Evolutionary conservation across 2,797 vertebrate species (phyloP).

Genomic region (Cryptoblepharus egeriae): DNA sequence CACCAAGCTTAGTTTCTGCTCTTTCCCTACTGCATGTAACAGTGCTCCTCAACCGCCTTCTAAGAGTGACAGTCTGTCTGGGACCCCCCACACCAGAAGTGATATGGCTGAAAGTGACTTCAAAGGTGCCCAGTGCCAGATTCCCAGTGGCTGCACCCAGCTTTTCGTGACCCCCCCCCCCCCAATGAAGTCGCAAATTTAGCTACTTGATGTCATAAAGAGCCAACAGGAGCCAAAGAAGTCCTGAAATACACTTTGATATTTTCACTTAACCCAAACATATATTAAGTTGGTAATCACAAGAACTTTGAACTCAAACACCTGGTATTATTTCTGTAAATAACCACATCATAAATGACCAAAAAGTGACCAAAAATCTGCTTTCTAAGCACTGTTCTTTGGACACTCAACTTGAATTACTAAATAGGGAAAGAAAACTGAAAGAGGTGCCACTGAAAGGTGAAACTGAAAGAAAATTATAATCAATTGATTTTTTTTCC

Average conservation of each 20-base stretch:
- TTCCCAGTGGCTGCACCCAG: too few relatives aligned
- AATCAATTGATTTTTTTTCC: constrained; percentile 53
- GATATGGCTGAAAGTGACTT: too few relatives aligned
- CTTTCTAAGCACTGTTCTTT: constrained; percentile 30
- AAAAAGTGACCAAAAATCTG: constrained; percentile 6
- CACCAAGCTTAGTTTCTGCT: not conserved
- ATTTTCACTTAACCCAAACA: not conserved
- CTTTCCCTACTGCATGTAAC: not conserved
- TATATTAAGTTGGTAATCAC: not conserved
- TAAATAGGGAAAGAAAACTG: constrained; percentile 39
- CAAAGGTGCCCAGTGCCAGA: too few relatives aligned
- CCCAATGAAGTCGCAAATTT: too few relatives aligned
- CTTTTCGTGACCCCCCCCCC: too few relatives aligned
- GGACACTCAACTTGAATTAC: not conserved
- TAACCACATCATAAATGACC: too few relatives aligned
- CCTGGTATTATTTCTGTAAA: not conserved
- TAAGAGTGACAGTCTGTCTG: too few relatives aligned
- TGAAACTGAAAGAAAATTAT: constrained; percentile 62
- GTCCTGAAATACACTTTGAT: not conserved
- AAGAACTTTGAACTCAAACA: not conserved
- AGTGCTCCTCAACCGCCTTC: too few relatives aligned
- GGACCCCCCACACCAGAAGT: too few relatives aligned
- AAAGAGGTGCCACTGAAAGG: constrained; percentile 58
- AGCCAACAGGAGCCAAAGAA: not conserved
- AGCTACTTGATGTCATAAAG: not conserved